A percentile compares a stretch with the other conserved stretches of the same genome.
These are phyloP conservation scores for Psittacus erithacus DNA, from an alignment of 2,113 vertebrate genomes.

Conservation along the genomic window DNA sequence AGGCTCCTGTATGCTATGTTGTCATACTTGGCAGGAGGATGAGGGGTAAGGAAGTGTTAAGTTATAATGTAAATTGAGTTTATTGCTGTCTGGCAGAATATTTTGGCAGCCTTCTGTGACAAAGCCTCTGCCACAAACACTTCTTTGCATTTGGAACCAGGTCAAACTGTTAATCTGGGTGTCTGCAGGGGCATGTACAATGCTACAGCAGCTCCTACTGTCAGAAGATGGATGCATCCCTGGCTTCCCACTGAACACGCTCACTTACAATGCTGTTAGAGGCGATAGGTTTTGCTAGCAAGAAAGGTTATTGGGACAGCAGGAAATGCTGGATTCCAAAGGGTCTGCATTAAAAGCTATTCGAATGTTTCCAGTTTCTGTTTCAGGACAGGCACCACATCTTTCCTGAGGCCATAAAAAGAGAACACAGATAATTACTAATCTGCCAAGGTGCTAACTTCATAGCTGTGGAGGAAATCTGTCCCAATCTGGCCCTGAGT, in stretches of 20 bases:
- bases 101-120: slow-evolving; percentile 65
- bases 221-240: slow-evolving; percentile 24
- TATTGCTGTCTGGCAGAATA: slow-evolving; percentile 73
- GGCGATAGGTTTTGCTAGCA: background rate
- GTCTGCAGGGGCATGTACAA: slow-evolving; percentile 48
- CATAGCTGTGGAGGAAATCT: background rate
- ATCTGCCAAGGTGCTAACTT: background rate
- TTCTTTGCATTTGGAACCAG: slow-evolving; percentile 62
- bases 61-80: slow-evolving; percentile 74
- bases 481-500: background rate
- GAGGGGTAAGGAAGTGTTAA: slow-evolving; percentile 69
- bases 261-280: background rate
- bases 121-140: slow-evolving; percentile 68
- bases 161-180: slow-evolving; percentile 61
- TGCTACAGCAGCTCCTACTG: slow-evolving; percentile 62
- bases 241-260: background rate
- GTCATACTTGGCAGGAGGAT: slow-evolving; percentile 65
- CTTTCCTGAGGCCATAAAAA: background rate
- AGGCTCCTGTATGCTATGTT: slow-evolving; percentile 48
- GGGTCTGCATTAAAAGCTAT: background rate
- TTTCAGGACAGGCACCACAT: background rate
- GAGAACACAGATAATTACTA: background rate
- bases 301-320: background rate
- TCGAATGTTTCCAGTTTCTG: background rate
- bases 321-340: background rate